phyloP scores from a whole-genome alignment of 2,797 vertebrate species.

The Neosilurus hyrtlii region DNA sequence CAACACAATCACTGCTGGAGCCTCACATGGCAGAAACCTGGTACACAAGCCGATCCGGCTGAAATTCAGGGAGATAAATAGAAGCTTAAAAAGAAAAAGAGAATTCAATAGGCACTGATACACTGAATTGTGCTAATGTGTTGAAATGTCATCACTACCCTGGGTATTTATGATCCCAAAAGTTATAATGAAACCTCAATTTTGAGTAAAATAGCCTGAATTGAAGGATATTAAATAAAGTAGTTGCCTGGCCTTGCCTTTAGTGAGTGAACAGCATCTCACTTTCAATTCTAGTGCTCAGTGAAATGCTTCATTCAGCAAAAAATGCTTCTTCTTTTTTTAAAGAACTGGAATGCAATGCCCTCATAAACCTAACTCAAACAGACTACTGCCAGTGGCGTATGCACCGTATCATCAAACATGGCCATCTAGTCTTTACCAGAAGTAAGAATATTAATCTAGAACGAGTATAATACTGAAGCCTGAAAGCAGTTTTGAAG shows the following conservation, averaged over 20 bases:
- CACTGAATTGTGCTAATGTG: background rate
- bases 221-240: background rate
- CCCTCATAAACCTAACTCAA: background rate
- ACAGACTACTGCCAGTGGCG: background rate
- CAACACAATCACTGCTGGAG: constrained; percentile 60
- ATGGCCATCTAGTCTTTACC: background rate
- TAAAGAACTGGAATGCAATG: background rate
- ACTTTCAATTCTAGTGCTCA: too few relatives aligned
- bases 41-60: background rate
- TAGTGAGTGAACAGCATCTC: background rate
- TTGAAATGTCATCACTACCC: constrained; percentile 1
- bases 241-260: background rate
- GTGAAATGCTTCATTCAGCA: background rate
- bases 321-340: background rate
- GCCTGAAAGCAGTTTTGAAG: background rate
- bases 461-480: background rate
- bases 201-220: background rate
- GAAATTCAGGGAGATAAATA: background rate
- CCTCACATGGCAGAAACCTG: constrained; percentile 31
- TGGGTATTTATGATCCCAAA: background rate
- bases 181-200: background rate
- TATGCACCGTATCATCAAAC: background rate
- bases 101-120: background rate
- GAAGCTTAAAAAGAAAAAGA: background rate
- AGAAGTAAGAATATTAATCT: background rate